Percentiles rank a stretch among this genome's conserved stretches.
Evolutionary conservation across 2,888 invertebrate genomes (phyloP).

Genomic region (Phengaris arion): DNA sequence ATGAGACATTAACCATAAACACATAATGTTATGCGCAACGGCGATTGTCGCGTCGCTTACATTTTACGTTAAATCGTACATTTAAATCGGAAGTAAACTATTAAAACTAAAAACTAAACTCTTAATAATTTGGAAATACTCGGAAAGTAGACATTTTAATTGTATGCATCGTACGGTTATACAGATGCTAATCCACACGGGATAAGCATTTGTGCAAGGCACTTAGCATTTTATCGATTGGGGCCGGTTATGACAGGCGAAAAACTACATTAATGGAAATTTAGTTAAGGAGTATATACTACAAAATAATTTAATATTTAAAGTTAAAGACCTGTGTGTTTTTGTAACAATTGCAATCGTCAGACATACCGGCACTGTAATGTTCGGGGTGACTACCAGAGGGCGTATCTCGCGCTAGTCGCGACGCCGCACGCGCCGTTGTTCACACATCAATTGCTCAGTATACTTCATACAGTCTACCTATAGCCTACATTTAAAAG

Average conservation of each 20-base stretch:
- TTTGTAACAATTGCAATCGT: constrained; percentile 19
- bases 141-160: background rate
- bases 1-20: constrained; percentile 38
- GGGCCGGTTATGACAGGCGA: constrained; percentile 15
- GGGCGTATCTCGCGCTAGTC: constrained; percentile 13
- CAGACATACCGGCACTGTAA: constrained; percentile 20
- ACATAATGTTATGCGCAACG: constrained; percentile 37
- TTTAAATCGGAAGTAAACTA: constrained; percentile 28
- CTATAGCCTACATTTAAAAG: constrained; percentile 74
- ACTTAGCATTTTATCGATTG: background rate
- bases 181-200: constrained; percentile 3
- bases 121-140: constrained; percentile 25
- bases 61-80: constrained; percentile 20
- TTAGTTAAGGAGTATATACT: background rate
- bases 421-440: constrained; percentile 43
- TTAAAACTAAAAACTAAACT: constrained; percentile 23
- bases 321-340: constrained; percentile 7
- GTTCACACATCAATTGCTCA: constrained; percentile 46
- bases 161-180: background rate
- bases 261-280: constrained; percentile 13
- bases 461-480: constrained; percentile 65
- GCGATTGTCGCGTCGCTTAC: constrained; percentile 36
- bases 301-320: constrained; percentile 13
- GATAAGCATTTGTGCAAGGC: constrained; percentile 8
- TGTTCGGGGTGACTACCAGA: constrained; percentile 13